Conservation (phyloP, 2,888 invertebrate species). For the Lysandra bellargus region DNA sequence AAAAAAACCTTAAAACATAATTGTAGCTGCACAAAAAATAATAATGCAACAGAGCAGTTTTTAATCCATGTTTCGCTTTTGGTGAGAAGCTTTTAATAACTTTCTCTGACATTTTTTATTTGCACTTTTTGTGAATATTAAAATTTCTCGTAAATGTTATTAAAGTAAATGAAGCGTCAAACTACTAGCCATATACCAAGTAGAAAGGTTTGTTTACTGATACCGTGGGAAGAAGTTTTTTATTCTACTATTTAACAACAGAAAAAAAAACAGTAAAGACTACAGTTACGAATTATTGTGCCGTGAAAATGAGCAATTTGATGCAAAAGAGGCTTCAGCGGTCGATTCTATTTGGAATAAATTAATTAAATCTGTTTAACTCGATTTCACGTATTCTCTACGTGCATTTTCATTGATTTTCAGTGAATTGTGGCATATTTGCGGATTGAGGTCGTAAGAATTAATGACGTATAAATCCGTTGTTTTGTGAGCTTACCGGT, state of each 20-base stretch:
- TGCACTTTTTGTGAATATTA: neutral
- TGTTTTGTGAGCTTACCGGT: neutral
- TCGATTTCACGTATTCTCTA: slow-evolving; percentile 65
- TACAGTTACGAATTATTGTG: slow-evolving; percentile 78
- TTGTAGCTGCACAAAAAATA: neutral
- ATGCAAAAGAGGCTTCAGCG: slow-evolving; percentile 70
- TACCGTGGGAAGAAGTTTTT: slow-evolving; percentile 72
- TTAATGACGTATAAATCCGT: neutral
- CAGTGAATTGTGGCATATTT: neutral
- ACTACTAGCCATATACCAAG: slow-evolving; percentile 40
- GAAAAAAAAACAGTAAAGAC: slow-evolving; percentile 66
- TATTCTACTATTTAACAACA: slow-evolving; percentile 47
- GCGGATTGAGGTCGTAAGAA: neutral
- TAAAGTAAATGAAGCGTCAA: slow-evolving; percentile 7
- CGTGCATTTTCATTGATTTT: slow-evolving; percentile 10
- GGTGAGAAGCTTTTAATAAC: slow-evolving; percentile 4
- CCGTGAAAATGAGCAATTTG: slow-evolving; percentile 76
- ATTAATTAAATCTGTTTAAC: slow-evolving; percentile 75
- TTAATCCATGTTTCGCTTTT: neutral
- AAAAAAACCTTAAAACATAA: neutral
- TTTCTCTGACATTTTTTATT: neutral
- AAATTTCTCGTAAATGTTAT: neutral
- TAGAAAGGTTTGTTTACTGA: slow-evolving; percentile 67
- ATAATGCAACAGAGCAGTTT: neutral
- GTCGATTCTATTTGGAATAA: slow-evolving; percentile 74